These are phyloP conservation scores for Polyommatus icarus DNA, from an alignment of 2,888 invertebrate species.

Conservation along the genomic window DNA sequence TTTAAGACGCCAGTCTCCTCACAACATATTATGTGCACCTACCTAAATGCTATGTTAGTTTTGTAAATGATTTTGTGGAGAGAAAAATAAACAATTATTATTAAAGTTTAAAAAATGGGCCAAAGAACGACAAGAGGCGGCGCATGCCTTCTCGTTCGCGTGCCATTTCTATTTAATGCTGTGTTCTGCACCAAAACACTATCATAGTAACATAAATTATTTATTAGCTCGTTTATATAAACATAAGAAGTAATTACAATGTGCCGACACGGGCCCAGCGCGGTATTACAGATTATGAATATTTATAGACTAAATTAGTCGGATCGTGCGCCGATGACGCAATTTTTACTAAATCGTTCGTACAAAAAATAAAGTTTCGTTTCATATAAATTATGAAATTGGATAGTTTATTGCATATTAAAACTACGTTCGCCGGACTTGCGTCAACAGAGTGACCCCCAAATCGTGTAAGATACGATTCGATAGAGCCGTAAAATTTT, in stretches of 20 bases:
- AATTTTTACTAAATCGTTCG: neutral
- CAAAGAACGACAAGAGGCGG: too few species aligned
- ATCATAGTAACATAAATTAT: neutral
- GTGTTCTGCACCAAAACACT: neutral
- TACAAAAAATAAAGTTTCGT: neutral
- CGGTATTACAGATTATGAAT: neutral
- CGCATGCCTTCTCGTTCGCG: too few species aligned
- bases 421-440: neutral
- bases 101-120: too few species aligned
- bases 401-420: neutral
- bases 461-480: neutral
- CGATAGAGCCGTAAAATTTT: neutral
- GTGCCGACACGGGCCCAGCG: neutral
- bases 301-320: conserved; percentile 9
- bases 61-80: too few species aligned
- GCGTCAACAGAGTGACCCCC: neutral
- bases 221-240: neutral
- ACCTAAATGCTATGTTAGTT: too few species aligned
- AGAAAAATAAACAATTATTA: too few species aligned
- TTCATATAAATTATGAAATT: neutral
- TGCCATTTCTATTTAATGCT: neutral
- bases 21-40: too few species aligned
- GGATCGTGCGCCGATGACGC: neutral
- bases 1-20: too few species aligned
- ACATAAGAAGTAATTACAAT: conserved; percentile 7